Percentiles rank a stretch among this genome's conserved stretches.
Conservation (phyloP, 2,797 vertebrate species). For the Spondyliosoma cantharus region DNA sequence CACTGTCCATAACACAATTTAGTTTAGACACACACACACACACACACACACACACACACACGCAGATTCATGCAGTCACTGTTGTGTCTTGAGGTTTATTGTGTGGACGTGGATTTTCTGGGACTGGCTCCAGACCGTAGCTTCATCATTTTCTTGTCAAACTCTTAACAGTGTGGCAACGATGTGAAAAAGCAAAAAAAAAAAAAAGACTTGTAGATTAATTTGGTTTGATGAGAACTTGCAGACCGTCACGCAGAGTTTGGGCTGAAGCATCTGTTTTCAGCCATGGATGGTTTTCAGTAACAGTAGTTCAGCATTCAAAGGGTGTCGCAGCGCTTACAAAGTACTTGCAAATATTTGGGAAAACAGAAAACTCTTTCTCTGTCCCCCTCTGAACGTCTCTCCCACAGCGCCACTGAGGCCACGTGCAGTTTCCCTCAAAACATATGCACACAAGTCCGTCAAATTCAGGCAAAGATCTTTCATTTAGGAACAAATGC, state of each 20-base stretch:
- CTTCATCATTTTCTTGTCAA: not conserved
- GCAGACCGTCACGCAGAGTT: not conserved
- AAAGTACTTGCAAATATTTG: constrained; percentile 45
- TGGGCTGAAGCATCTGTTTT: constrained; percentile 27
- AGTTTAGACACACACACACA: too few relatives aligned
- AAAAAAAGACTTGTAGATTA: not conserved
- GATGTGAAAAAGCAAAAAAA: not conserved
- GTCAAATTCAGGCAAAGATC: constrained; percentile 72
- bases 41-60: too few relatives aligned
- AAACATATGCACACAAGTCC: constrained; percentile 74
- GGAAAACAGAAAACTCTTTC: constrained; percentile 44
- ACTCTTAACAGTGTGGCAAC: not conserved
- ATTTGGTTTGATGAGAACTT: not conserved
- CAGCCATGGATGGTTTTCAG: constrained; percentile 16
- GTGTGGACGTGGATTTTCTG: not conserved
- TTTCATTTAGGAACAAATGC: constrained; percentile 80
- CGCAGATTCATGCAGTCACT: not conserved
- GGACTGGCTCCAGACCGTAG: not conserved
- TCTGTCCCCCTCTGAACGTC: constrained; percentile 29
- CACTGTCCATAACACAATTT: not conserved
- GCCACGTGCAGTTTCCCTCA: constrained; percentile 52
- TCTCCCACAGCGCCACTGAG: constrained; percentile 55
- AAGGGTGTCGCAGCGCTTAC: constrained; percentile 21
- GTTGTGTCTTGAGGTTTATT: not conserved
- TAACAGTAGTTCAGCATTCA: constrained; percentile 21